Percentiles rank a stretch among this genome's conserved stretches.
These are phyloP conservation scores for Ganaspis sp. DNA, from an alignment of 1,140 invertebrate genomes.

Conservation along the genomic window DNA sequence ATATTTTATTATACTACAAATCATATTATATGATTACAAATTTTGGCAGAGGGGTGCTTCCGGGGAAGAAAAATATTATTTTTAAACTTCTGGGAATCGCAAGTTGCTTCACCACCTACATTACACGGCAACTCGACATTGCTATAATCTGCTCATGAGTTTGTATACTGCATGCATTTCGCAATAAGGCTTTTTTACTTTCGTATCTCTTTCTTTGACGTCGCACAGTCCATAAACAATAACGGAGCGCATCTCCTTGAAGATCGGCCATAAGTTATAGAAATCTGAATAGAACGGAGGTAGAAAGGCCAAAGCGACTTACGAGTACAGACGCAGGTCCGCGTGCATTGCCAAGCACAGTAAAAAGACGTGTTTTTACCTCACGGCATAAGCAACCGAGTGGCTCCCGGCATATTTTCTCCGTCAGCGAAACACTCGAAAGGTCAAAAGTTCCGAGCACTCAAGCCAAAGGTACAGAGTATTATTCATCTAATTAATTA, in stretches of 20 bases:
- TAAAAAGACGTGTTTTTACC: constrained; percentile 43
- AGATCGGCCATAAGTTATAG: constrained; percentile 55
- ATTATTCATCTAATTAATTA: background rate
- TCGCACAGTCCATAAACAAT: constrained; percentile 45
- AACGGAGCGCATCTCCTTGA: constrained; percentile 50
- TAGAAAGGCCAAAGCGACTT: constrained; percentile 31
- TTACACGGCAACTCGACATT: constrained; percentile 37
- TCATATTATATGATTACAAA: too few species aligned
- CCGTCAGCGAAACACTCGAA: background rate
- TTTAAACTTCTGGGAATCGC: constrained; percentile 3
- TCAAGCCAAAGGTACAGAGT: background rate
- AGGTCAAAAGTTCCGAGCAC: background rate
- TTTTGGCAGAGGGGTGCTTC: too few species aligned
- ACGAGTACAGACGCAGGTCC: constrained; percentile 41
- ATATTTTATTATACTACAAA: too few species aligned
- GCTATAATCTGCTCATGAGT: constrained; percentile 14
- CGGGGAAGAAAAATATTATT: background rate
- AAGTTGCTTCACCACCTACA: constrained; percentile 40
- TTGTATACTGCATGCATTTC: constrained; percentile 28
- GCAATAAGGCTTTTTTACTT: constrained; percentile 37
- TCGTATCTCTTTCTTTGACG: constrained; percentile 31
- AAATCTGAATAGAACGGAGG: constrained; percentile 43
- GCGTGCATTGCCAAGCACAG: constrained; percentile 38
- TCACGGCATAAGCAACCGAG: constrained; percentile 30
- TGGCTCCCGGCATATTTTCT: constrained; percentile 42